phyloP scores from a whole-genome alignment of 2,888 invertebrate genomes.

The Hoplodrina ambigua region DNA sequence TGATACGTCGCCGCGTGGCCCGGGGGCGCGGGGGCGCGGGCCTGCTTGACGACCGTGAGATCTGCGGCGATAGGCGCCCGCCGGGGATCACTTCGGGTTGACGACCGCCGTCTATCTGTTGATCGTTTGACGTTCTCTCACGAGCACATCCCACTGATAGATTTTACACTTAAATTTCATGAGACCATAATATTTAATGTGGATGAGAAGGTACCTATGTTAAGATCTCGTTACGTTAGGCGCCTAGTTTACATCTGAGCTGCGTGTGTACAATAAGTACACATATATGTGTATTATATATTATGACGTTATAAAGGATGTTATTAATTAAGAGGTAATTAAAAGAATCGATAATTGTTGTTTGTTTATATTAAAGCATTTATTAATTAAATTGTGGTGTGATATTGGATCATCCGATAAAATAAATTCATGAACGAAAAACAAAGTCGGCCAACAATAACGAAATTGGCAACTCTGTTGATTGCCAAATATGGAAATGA shows the following conservation, averaged over 20 bases:
- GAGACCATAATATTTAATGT: conserved; percentile 45
- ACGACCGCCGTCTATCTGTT: conserved; percentile 70
- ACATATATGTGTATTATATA: too few relatives aligned
- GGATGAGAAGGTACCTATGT: conserved; percentile 13
- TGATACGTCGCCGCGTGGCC: conserved; percentile 16
- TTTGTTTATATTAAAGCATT: background rate
- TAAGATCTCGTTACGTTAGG: background rate
- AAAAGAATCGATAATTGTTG: background rate
- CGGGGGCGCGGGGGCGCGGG: conserved; percentile 50
- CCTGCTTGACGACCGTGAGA: conserved; percentile 55
- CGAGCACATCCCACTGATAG: conserved; percentile 41
- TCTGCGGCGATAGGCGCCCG: conserved; percentile 64
- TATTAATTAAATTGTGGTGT: conserved; percentile 19
- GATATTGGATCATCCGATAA: conserved; percentile 10
- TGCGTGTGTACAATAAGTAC: too few relatives aligned
- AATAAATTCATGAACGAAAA: conserved; percentile 32
- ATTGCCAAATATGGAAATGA: conserved; percentile 60
- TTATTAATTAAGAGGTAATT: too few relatives aligned
- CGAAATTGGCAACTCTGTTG: conserved; percentile 42
- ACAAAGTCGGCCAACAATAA: conserved; percentile 29
- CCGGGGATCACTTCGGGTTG: conserved; percentile 69
- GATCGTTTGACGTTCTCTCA: conserved; percentile 55
- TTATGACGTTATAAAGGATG: too few relatives aligned
- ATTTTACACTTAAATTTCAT: conserved; percentile 58
- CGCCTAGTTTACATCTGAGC: background rate